Conservation (phyloP, 2,113 vertebrate species). For the Riparia riparia region DNA sequence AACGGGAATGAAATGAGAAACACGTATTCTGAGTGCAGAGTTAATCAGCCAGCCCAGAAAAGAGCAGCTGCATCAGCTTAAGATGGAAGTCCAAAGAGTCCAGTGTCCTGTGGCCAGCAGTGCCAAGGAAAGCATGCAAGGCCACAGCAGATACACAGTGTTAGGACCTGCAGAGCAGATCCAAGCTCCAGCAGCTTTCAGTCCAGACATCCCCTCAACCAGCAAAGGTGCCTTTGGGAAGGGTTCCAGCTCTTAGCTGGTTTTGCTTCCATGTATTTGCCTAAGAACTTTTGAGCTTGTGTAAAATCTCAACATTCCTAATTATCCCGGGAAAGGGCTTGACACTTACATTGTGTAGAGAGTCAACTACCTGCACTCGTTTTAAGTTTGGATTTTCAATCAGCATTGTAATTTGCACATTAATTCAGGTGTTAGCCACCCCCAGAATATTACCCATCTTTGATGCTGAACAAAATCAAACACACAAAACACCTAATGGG, state of each 20-base stretch:
- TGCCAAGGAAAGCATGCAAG: neutral
- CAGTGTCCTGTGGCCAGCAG: neutral
- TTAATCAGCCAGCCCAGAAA: neutral
- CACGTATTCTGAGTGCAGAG: neutral
- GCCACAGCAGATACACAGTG: neutral
- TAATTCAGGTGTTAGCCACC: neutral
- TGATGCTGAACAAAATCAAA: neutral
- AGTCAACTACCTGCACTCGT: neutral
- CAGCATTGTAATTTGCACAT: constrained; percentile 23
- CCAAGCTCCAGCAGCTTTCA: neutral
- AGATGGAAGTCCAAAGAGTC: neutral
- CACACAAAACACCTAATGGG: neutral
- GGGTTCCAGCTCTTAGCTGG: neutral
- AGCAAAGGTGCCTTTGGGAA: neutral
- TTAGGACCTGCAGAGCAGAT: neutral
- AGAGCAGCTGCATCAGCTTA: neutral
- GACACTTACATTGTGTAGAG: neutral
- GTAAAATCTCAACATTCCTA: neutral
- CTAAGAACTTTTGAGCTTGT: neutral
- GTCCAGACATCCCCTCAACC: neutral
- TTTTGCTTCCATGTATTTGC: neutral
- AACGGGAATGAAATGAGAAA: neutral
- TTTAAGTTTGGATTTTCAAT: neutral
- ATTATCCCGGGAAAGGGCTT: neutral
- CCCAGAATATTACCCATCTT: neutral